A percentile compares a stretch with the other conserved stretches of the same genome.
phyloP scores from a whole-genome alignment of 2,888 invertebrate genomes.

The Synergus laeviventris region DNA sequence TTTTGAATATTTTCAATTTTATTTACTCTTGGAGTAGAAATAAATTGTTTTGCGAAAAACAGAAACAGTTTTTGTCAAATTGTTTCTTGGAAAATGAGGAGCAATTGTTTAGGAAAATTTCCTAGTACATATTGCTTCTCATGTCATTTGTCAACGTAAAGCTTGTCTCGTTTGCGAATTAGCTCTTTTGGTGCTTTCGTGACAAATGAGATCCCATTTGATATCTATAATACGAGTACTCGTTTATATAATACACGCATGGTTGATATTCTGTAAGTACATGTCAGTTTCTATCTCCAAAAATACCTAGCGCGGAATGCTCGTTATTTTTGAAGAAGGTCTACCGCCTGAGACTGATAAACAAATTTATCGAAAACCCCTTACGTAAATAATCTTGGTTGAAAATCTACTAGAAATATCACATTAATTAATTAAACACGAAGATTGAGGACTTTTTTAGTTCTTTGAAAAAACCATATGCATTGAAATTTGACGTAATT shows the following conservation, averaged over 20 bases:
- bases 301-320: background rate
- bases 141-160: background rate
- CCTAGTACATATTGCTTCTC: background rate
- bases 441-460: background rate
- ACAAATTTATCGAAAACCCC: too few species aligned
- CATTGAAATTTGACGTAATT: background rate
- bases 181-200: slow-evolving; percentile 12
- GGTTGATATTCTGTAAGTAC: slow-evolving; percentile 50
- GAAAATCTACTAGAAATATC: background rate
- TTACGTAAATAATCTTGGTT: background rate
- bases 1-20: background rate
- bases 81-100: background rate
- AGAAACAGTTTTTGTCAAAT: background rate
- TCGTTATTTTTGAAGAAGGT: too few species aligned
- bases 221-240: slow-evolving; percentile 9
- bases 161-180: background rate
- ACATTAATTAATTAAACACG: background rate
- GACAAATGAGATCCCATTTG: slow-evolving; percentile 11
- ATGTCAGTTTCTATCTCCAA: slow-evolving; percentile 46
- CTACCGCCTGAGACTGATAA: too few species aligned
- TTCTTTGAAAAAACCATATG: background rate
- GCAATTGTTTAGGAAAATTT: background rate
- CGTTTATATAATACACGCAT: slow-evolving; percentile 30
- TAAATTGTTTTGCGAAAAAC: background rate
- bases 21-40: background rate